These are phyloP conservation scores for Bemisia tabaci DNA, from an alignment of 1,140 invertebrate species.

Conservation along the genomic window DNA sequence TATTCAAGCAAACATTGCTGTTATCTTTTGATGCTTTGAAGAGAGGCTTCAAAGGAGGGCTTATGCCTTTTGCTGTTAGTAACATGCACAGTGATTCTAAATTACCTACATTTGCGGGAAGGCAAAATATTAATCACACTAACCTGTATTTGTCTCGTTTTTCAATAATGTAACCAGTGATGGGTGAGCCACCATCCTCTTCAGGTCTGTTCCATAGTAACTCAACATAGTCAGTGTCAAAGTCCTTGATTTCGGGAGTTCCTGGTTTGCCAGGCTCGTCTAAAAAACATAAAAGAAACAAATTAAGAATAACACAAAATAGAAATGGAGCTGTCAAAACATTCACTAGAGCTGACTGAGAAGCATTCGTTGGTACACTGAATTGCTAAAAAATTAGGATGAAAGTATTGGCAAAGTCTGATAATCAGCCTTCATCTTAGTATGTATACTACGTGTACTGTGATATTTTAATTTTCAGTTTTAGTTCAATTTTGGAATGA, in stretches of 20 bases:
- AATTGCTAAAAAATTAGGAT: background rate
- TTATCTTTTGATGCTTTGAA: too few species aligned
- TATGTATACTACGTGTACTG: background rate
- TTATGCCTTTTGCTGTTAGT: too few species aligned
- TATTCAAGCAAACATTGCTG: too few species aligned
- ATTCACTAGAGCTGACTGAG: too few species aligned
- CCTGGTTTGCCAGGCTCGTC: slow-evolving; percentile 74
- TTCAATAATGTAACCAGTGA: slow-evolving; percentile 88
- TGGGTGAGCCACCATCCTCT: slow-evolving; percentile 74
- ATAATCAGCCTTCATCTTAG: background rate
- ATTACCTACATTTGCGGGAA: too few species aligned
- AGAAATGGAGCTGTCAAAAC: too few species aligned
- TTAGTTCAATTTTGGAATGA: background rate
- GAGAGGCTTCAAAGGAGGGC: too few species aligned
- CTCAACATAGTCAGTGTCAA: slow-evolving; percentile 85
- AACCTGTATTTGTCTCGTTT: slow-evolving; percentile 77
- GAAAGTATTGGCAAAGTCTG: background rate
- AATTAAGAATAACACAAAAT: too few species aligned
- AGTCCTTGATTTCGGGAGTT: slow-evolving; percentile 77
- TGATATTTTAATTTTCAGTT: too few species aligned
- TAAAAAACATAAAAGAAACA: too few species aligned
- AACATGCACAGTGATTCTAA: too few species aligned
- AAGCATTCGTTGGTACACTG: background rate
- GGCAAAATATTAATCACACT: too few species aligned
- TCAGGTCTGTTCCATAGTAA: slow-evolving; percentile 82